phyloP scores from a whole-genome alignment of 1,140 invertebrate species.

The Zaprionus ghesquierei region DNA sequence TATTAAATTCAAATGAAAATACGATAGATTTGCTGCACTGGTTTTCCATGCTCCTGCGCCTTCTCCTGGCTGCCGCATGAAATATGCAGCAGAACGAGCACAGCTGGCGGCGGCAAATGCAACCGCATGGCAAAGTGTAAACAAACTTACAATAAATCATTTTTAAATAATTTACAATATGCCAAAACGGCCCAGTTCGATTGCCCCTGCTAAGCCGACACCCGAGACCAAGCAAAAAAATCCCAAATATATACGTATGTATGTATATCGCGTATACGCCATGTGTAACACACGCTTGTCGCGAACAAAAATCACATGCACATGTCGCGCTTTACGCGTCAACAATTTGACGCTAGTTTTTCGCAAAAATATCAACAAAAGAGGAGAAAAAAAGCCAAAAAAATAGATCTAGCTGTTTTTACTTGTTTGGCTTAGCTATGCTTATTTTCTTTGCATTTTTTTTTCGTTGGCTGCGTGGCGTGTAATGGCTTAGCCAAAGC shows the following conservation, averaged over 20 bases:
- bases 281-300: neutral
- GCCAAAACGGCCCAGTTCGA: constrained; percentile 24
- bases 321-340: constrained; percentile 50
- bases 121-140: constrained; percentile 71
- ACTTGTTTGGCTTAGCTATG: neutral
- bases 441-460: constrained; percentile 41
- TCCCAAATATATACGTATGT: constrained; percentile 17
- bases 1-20: constrained; percentile 77
- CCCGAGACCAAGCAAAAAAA: too few species aligned
- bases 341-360: constrained; percentile 41
- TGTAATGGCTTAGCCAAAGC: constrained; percentile 67
- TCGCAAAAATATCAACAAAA: constrained; percentile 13
- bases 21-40: constrained; percentile 64
- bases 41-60: constrained; percentile 11
- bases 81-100: constrained; percentile 36
- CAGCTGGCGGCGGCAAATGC: constrained; percentile 47
- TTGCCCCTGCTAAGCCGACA: constrained; percentile 7
- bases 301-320: constrained; percentile 20
- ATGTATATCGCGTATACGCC: constrained; percentile 9
- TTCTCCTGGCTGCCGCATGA: neutral
- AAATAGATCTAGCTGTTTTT: constrained; percentile 6
- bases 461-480: constrained; percentile 34
- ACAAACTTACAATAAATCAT: constrained; percentile 77
- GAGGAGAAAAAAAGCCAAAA: neutral
- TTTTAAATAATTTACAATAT: constrained; percentile 78